A percentile compares a stretch with the other conserved stretches of the same genome.
These are phyloP conservation scores for Drosophila teissieri DNA, from an alignment of 1,140 invertebrate genomes.

Conservation along the genomic window DNA sequence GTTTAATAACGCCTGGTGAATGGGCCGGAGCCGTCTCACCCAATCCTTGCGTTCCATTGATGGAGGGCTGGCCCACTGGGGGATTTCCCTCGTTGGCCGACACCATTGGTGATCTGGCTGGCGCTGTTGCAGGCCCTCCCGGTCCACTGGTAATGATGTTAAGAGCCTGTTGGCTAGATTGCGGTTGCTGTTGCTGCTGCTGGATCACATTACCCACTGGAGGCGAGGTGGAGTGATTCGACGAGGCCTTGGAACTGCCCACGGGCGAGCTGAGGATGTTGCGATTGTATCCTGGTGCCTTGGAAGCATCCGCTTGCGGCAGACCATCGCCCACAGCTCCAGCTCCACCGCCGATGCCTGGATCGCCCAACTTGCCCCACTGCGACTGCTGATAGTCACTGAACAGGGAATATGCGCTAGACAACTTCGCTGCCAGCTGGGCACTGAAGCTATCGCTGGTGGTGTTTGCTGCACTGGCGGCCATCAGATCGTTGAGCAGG, in stretches of 20 bases:
- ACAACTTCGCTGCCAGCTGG: conserved; percentile 70
- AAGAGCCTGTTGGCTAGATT: conserved; percentile 53
- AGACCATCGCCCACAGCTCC: conserved; percentile 86
- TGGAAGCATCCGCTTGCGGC: conserved; percentile 90
- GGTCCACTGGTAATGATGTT: conserved; percentile 69
- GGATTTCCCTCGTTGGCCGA: conserved; percentile 28
- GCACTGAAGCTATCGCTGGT: conserved; percentile 63
- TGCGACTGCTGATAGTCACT: conserved; percentile 89
- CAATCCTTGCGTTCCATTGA: conserved; percentile 55
- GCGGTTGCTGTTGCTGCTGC: conserved; percentile 28
- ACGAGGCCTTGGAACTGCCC: conserved; percentile 87
- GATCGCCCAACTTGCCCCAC: conserved; percentile 86
- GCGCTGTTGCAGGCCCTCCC: conserved; percentile 39
- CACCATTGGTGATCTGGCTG: conserved; percentile 65
- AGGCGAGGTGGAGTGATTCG: conserved; percentile 86
- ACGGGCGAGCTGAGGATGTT: conserved; percentile 90
- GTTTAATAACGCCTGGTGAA: conserved; percentile 84
- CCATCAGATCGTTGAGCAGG: conserved; percentile 54
- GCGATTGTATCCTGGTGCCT: conserved; percentile 92
- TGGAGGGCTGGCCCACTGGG: conserved; percentile 16
- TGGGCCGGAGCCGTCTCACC: conserved; percentile 63
- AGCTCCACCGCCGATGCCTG: conserved; percentile 48
- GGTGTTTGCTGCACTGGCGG: conserved; percentile 22
- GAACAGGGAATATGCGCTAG: conserved; percentile 91
- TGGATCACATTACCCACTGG: conserved; percentile 76